Evolutionary conservation across 2,113 vertebrate genomes (phyloP).

Genomic region (Suncus etruscus): DNA sequence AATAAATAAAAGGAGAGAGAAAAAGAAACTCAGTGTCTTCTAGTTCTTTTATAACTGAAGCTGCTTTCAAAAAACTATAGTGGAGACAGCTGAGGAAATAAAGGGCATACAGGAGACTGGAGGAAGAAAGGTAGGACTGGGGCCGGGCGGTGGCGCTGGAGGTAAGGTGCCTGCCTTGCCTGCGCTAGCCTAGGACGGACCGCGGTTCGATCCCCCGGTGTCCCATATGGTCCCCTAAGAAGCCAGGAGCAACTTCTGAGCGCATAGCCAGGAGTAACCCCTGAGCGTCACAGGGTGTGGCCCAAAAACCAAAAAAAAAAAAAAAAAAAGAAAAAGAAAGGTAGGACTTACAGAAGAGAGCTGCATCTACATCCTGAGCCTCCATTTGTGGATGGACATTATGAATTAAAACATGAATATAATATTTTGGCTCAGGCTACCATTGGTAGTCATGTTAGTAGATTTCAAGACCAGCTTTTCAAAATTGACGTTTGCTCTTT

Average conservation of each 20-base stretch:
- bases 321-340: too few species aligned
- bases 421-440: neutral
- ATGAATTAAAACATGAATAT: neutral
- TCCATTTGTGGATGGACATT: neutral
- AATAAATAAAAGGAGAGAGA: neutral
- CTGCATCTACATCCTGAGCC: neutral
- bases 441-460: neutral
- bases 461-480: neutral
- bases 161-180: too few species aligned
- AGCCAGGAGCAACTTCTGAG: too few species aligned
- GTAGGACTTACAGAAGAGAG: neutral
- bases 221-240: too few species aligned
- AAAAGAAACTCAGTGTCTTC: slow-evolving; percentile 37
- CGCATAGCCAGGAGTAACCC: too few species aligned
- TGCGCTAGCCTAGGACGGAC: too few species aligned
- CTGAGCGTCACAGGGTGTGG: too few species aligned
- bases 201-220: too few species aligned
- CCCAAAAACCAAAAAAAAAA: too few species aligned
- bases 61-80: neutral
- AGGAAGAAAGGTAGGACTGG: neutral
- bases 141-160: too few species aligned
- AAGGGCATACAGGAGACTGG: fast-evolving
- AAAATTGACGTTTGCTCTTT: neutral
- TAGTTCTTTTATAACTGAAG: neutral
- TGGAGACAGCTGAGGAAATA: slow-evolving; percentile 27